Conservation (phyloP, 92 coral and sea anemone species). For the Phenganax marumi region DNA sequence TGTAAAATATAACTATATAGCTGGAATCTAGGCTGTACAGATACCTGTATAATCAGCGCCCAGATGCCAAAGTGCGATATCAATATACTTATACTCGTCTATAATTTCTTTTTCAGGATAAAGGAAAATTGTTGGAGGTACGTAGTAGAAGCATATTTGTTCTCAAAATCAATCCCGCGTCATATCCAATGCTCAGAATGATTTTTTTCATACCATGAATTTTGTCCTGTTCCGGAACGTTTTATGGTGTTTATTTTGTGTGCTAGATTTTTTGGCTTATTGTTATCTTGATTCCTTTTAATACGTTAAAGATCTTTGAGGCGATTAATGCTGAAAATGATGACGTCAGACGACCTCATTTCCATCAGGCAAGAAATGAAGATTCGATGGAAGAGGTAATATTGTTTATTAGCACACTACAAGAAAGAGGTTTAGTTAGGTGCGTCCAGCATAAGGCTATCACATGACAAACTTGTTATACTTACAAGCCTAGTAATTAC, state of each 20-base stretch:
- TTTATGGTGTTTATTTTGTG: too few relatives aligned
- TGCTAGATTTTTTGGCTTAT: not conserved
- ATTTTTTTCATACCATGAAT: not conserved
- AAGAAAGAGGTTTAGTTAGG: too few relatives aligned
- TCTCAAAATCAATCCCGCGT: too few relatives aligned
- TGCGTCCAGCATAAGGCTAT: too few relatives aligned
- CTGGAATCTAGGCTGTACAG: not conserved
- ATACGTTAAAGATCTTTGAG: slow-evolving; percentile 64
- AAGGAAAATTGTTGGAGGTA: slow-evolving; percentile 41
- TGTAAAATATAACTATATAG: not conserved
- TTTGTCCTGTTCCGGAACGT: too few relatives aligned
- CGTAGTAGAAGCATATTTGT: not conserved
- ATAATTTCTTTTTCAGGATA: slow-evolving; percentile 20
- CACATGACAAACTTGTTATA: too few relatives aligned
- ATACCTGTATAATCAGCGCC: not conserved
- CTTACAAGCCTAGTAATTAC: too few relatives aligned
- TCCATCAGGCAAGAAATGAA: not conserved
- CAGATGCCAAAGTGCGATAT: not conserved
- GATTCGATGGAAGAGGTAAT: slow-evolving; percentile 17
- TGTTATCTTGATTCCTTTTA: not conserved
- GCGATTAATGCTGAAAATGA: slow-evolving; percentile 94
- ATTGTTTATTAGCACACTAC: not conserved
- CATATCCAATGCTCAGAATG: not conserved
- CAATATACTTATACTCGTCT: not conserved
- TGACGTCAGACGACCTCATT: slow-evolving; percentile 70